A percentile compares a stretch with the other conserved stretches of the same genome.
Conservation (phyloP, 2,797 vertebrate genomes). For the Jordanella pulchra region DNA sequence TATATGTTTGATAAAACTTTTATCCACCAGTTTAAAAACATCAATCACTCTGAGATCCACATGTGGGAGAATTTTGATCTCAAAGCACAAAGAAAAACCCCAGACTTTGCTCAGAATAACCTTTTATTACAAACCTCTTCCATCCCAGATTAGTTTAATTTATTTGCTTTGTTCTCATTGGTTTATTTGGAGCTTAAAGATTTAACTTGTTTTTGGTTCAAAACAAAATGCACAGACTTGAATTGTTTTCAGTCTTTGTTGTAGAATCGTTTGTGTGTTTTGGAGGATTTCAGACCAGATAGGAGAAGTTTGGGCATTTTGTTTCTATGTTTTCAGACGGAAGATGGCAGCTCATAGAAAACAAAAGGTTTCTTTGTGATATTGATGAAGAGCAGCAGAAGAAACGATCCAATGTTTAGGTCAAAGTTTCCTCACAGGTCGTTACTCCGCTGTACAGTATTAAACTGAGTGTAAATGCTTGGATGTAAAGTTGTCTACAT, state of each 20-base stretch:
- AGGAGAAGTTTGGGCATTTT: too few species aligned
- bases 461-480: neutral
- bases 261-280: neutral
- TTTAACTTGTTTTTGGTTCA: too few species aligned
- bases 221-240: neutral
- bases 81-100: too few species aligned
- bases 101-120: neutral
- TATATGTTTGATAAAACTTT: too few species aligned
- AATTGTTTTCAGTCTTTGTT: neutral
- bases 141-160: too few species aligned
- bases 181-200: neutral
- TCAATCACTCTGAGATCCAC: too few species aligned
- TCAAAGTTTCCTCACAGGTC: neutral
- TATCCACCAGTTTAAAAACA: too few species aligned
- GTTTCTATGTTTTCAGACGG: neutral
- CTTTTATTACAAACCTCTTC: neutral
- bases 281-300: neutral
- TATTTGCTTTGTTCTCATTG: neutral
- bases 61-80: too few species aligned
- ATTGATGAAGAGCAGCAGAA: neutral
- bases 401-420: neutral
- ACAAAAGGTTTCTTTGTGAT: neutral
- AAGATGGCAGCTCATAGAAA: conserved; percentile 2
- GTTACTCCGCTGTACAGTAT: neutral
- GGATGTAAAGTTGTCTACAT: neutral